Base-by-base conservation (phyloP, 2,888 invertebrate genomes). In the Polymixis flavicincta region DNA sequence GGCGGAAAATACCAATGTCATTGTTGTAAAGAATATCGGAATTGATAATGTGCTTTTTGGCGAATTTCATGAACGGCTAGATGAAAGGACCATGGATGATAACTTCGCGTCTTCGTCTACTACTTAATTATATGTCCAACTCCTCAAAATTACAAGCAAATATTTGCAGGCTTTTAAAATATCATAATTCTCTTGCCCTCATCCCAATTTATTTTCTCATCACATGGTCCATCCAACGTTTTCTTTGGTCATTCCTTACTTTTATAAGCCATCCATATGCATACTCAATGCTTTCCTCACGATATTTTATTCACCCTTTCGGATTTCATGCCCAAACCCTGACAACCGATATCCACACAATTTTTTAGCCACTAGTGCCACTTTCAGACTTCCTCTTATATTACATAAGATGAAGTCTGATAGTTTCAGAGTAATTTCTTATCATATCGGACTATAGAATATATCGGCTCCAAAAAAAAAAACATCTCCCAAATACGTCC, bases 1-100 rank as follows among this genome's bases (percentile, higher is more conserved):
- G 3, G 50, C 57, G 69, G 69, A 74, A 79, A 73, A 69, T 57
- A 67, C 76, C 65, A 61, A 52, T 69, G 66, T n/a, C 5, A 76
- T 77, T 76, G 50, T 76, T 71, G 19, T 13, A 42, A 60, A 57
- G 50, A 75, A 52, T 57, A 50, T 61, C 19, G n/a, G 17, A 42
- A n/a, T 76, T 2, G n/a, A 63, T 17, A 50, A 25, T 32, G 13
- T 45, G 32, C 4, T n/a, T 60, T 73, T 52, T 1, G 17, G 52
- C 25, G 2, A 54, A 28, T 11, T 14, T n/a, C 42, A 42, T n/a
- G 19, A 25, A 42, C 1, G 17, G 14, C 28, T 73, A 28, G n/a
- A 73, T 2, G 4, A 8, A 71, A 57, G 19, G 25, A 74, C 45
- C 28, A 28, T 19, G 3, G 14, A 19, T 13, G 71, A n/a, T 17